Base-by-base conservation (phyloP, 2,797 vertebrate genomes). In the Nyctalus aviator region DNA sequence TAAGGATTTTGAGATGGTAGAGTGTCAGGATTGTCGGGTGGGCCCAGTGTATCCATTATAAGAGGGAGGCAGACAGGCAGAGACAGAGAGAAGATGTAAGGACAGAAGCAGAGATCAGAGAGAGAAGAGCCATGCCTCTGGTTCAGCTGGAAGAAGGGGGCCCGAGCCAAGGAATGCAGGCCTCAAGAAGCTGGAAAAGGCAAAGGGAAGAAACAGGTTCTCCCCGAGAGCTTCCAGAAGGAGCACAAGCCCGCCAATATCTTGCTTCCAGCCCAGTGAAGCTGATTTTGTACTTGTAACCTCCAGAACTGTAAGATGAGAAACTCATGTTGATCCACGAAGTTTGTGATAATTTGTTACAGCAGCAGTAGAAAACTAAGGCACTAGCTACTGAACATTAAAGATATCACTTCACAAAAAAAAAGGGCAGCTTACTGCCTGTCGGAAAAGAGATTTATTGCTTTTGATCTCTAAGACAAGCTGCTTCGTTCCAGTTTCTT, bases 401-500 rank as follows among this genome's bases (percentile, higher is more conserved):
- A 91, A 85, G 76, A 77, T 23, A 32, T 14, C 68, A 25, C 78
- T 88, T 79, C 53, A 9, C 10, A 44, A 44, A 44, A 44, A 11
- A 44, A 48, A 66, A 55, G 86, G 44, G 35, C 13, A 48, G 32
- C 32, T 17, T 57, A 81, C 18, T 69, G 48, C 25, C 69, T 81
- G 4, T 88, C 50, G 30, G 37, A 84, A 73, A 79, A 94, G 44
- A 79, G 30, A 68, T 72, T 83, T 94, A 88, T 86, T 57, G 57
- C 50, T 55, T 85, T 78, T 46, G 85, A 75, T 72, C n/a, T 18
- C 32, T 48, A 64, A 68, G 55, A 92, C n/a, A 85, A 57, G 75
- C 86, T 93, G 37, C 71, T 95, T 91, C 72, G 13, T 92, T 94
- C 85, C 57, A 64, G 23, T 55, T 91, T 89, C 88, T 92, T 90